Conservation (phyloP, 2,113 vertebrate genomes). For the Dolichotis patagonum region DNA sequence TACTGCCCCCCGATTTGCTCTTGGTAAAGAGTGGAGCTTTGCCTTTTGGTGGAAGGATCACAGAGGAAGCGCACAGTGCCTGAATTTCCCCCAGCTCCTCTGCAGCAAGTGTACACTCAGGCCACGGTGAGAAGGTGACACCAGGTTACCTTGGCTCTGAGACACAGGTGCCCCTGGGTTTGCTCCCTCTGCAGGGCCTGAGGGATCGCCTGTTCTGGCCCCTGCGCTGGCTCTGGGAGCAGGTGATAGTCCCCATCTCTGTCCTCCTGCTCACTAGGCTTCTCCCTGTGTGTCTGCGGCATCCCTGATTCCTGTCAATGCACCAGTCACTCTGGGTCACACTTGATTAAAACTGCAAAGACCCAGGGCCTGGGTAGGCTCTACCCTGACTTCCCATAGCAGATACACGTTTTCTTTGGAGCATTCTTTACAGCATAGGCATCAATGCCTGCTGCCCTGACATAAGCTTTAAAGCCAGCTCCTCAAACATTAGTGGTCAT, state of each 20-base stretch:
- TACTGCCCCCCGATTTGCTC: background rate
- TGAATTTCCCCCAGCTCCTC: background rate
- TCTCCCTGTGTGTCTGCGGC: background rate
- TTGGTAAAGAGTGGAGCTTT: background rate
- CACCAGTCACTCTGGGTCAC: background rate
- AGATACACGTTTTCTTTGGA: background rate
- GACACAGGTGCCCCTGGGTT: background rate
- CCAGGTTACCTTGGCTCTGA: rapidly evolving
- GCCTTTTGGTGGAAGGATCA: background rate
- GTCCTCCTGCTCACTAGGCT: background rate
- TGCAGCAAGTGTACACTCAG: no score
- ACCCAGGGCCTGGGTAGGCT: no score
- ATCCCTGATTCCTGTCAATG: background rate
- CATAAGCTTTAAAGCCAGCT: background rate
- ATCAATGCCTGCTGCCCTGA: background rate
- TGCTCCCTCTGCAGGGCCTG: background rate
- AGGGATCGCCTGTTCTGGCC: rapidly evolving
- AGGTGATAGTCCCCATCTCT: no score
- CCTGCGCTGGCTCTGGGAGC: background rate
- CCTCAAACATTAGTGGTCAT: background rate
- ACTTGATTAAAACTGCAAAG: background rate
- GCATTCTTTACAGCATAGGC: background rate
- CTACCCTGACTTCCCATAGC: background rate
- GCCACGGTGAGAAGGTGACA: background rate
- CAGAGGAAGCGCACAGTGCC: background rate